Conservation (phyloP, 2,797 vertebrate species). For the Lithobates pipiens region DNA sequence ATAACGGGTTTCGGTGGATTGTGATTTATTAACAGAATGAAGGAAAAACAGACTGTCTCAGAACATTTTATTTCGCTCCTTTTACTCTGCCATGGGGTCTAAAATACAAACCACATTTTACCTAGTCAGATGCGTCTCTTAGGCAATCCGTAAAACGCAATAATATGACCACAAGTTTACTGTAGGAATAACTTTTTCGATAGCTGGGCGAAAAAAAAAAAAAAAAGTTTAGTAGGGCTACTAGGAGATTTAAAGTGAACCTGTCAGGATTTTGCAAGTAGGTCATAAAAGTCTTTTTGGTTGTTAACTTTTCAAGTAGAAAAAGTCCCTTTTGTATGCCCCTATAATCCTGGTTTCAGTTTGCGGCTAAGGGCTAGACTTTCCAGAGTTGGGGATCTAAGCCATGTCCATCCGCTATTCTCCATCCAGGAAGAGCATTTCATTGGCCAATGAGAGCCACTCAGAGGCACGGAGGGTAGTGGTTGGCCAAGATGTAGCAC, state of each 20-base stretch:
- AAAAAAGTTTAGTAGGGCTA: neutral
- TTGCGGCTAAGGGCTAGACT: too few species aligned
- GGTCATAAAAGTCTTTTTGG: neutral
- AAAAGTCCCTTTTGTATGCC: neutral
- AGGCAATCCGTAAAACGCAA: neutral
- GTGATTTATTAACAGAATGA: conserved; percentile 38
- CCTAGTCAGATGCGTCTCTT: conserved; percentile 14
- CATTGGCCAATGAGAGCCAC: too few species aligned
- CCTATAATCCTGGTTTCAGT: too few species aligned
- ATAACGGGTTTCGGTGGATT: conserved; percentile 17
- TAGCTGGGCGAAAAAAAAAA: neutral
- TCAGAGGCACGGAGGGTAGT: too few species aligned
- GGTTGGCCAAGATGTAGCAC: too few species aligned
- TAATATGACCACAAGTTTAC: neutral
- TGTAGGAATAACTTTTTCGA: neutral
- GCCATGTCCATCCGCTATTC: too few species aligned
- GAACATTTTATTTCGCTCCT: conserved; percentile 29
- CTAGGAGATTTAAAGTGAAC: neutral
- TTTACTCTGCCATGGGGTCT: conserved; percentile 28
- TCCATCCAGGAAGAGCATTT: too few species aligned
- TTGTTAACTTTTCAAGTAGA: neutral
- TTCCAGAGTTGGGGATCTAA: too few species aligned
- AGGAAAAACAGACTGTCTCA: conserved; percentile 23
- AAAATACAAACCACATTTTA: conserved; percentile 25
- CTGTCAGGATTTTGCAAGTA: neutral